phyloP scores from a whole-genome alignment of 2,113 vertebrate species.

The Trinectes maculatus region DNA sequence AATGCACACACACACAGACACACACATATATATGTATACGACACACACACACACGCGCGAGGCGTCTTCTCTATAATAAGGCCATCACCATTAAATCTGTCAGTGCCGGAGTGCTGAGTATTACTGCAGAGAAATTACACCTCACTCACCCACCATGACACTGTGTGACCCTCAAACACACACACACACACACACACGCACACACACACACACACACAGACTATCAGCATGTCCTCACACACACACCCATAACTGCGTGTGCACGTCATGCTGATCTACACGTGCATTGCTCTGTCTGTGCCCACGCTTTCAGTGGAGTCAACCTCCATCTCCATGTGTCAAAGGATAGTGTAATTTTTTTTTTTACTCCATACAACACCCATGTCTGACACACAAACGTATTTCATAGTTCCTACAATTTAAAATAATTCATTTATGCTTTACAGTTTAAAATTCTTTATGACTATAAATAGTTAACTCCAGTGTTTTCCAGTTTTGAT shows the following conservation, averaged over 20 bases:
- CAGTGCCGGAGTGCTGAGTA: constrained; percentile 79
- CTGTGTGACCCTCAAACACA: constrained; percentile 55
- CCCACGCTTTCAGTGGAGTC: background rate
- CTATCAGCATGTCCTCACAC: constrained; percentile 31
- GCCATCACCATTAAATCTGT: constrained; percentile 87
- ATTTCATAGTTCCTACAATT: no score
- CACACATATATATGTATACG: constrained; percentile 20
- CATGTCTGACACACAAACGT: constrained; percentile 27
- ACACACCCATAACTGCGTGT: background rate
- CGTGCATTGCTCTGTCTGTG: background rate
- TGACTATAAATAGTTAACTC: background rate
- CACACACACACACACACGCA: background rate
- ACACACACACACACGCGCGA: constrained; percentile 11
- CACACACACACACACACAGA: background rate
- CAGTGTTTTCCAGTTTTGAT: background rate
- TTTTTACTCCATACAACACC: constrained; percentile 14
- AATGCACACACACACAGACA: constrained; percentile 38
- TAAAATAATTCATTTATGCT: background rate
- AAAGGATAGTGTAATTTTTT: constrained; percentile 45
- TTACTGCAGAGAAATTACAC: constrained; percentile 81
- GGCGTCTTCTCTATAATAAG: constrained; percentile 84
- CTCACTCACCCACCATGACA: constrained; percentile 66
- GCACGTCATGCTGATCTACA: constrained; percentile 20
- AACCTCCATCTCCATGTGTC: constrained; percentile 2
- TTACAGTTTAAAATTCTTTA: background rate